Percentiles rank a stretch among this genome's conserved stretches.
Evolutionary conservation across 2,797 vertebrate genomes (phyloP).

Genomic region (Tauraco hartlaubi): DNA sequence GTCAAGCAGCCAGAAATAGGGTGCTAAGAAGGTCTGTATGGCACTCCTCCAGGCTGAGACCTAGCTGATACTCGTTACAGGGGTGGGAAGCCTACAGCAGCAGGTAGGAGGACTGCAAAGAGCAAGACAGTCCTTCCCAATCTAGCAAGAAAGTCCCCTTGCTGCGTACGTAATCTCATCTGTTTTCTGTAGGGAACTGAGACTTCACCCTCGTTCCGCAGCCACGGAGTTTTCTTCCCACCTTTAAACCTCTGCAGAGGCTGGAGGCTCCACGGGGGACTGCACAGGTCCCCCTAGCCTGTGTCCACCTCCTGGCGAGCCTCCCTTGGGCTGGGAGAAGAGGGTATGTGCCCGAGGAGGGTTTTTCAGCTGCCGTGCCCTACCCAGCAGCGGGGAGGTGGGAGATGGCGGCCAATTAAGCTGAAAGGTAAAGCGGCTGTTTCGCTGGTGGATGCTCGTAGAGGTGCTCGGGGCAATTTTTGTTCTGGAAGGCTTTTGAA

Average conservation of each 20-base stretch:
- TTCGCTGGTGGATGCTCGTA: neutral
- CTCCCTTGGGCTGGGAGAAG: neutral
- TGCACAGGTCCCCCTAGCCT: too few relatives aligned
- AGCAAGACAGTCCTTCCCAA: neutral
- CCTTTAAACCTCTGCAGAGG: neutral
- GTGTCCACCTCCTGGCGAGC: neutral
- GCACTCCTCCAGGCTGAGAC: neutral
- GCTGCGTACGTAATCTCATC: neutral
- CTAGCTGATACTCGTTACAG: rapidly evolving
- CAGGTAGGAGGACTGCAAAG: neutral
- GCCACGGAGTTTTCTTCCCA: neutral
- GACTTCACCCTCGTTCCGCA: rapidly evolving
- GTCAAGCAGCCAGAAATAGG: neutral
- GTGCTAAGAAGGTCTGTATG: neutral
- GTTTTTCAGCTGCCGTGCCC: neutral
- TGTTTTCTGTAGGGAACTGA: neutral
- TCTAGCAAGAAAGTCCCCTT: neutral
- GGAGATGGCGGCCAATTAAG: neutral
- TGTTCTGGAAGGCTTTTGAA: neutral
- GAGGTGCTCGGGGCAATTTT: neutral
- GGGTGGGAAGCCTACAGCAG: neutral
- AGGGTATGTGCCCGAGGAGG: rapidly evolving
- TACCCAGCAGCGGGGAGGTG: neutral
- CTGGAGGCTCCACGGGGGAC: neutral
- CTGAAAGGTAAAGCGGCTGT: neutral